Percentiles rank a stretch among this genome's conserved stretches.
Conservation (phyloP, 2,888 invertebrate species). For the Agrotis ipsilon region DNA sequence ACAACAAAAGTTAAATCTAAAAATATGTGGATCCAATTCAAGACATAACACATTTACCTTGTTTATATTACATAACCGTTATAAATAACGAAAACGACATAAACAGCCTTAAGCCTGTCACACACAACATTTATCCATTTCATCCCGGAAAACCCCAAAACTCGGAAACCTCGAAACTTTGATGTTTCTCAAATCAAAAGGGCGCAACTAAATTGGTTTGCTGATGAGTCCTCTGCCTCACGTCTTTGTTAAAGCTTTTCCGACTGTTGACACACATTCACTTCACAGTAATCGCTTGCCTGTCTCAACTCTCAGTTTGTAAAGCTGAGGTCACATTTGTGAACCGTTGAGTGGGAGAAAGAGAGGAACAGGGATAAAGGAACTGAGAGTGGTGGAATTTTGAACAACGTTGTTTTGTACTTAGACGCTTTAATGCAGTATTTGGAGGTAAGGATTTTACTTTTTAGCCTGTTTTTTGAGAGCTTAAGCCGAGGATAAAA, state of each 20-base stretch:
- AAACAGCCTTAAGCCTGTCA: constrained; percentile 9
- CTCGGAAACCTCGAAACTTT: constrained; percentile 48
- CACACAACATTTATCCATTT: constrained; percentile 37
- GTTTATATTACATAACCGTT: not conserved
- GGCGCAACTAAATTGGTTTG: constrained; percentile 64
- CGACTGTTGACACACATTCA: constrained; percentile 73
- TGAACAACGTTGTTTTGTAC: constrained; percentile 1
- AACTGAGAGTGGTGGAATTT: not conserved
- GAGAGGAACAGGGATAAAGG: not conserved
- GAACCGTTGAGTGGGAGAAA: constrained; percentile 1
- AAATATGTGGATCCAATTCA: no score
- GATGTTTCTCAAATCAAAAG: constrained; percentile 60
- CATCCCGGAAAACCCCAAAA: constrained; percentile 54
- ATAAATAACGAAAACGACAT: not conserved
- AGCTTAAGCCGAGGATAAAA: not conserved
- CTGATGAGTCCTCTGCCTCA: constrained; percentile 63
- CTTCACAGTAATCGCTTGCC: constrained; percentile 69
- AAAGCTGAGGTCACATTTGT: constrained; percentile 57
- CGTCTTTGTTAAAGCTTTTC: constrained; percentile 67
- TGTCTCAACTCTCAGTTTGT: constrained; percentile 60
- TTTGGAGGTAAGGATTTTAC: not conserved
- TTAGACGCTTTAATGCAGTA: not conserved
- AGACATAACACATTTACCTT: no score
- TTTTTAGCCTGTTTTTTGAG: not conserved
- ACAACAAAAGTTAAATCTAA: no score